These are phyloP conservation scores for Gallinago solitaria DNA, from an alignment of 2,797 vertebrate species.

Conservation along the genomic window DNA sequence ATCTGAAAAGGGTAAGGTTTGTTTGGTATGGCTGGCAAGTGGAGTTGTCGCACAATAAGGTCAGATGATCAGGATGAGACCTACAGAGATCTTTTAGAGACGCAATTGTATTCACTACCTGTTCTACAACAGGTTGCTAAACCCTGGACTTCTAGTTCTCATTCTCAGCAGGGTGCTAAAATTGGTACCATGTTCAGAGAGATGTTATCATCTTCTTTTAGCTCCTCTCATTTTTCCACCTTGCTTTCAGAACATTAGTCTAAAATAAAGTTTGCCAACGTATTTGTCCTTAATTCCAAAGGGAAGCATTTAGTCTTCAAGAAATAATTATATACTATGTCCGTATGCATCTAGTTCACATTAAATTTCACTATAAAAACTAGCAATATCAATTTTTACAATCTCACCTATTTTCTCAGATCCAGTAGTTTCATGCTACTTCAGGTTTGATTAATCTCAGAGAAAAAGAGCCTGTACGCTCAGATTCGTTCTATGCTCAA, in stretches of 20 bases:
- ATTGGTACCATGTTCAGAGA: not conserved
- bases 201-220: not conserved
- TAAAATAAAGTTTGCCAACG: not conserved
- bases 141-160: not conserved
- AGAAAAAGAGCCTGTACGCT: slow-evolving; percentile 2
- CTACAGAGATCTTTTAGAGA: slow-evolving; percentile 16
- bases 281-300: not conserved
- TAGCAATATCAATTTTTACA: not conserved
- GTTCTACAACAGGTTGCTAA: slow-evolving; percentile 4
- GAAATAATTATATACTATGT: not conserved
- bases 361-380: not conserved
- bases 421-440: not conserved
- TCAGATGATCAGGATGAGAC: slow-evolving; percentile 47
- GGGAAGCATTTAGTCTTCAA: not conserved
- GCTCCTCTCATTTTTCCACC: not conserved
- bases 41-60: slow-evolving; percentile 35
- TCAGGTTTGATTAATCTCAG: slow-evolving; percentile 2
- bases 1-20: slow-evolving; percentile 58
- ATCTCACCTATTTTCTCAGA: slow-evolving; percentile 4
- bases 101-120: not conserved
- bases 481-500: slow-evolving; percentile 6
- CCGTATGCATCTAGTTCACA: not conserved
- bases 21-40: slow-evolving; percentile 59
- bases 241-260: not conserved
- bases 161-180: not conserved